Evolutionary conservation across 2,888 invertebrate species (phyloP), one percentile per base, ranked within the genome.

Genomic region (Hyppa rectilinea): DNA sequence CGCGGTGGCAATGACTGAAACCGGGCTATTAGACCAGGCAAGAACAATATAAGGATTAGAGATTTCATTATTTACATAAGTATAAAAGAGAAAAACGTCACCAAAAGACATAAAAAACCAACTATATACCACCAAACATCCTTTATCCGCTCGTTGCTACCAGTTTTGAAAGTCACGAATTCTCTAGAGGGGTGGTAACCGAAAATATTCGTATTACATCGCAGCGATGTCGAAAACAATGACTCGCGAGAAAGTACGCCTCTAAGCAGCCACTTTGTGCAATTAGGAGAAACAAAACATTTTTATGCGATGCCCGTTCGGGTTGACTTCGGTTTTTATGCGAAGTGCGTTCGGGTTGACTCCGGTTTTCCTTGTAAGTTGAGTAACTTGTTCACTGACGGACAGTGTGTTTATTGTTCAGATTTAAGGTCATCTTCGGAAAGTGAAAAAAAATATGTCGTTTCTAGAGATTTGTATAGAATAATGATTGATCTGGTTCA

Each of bases 271-370:
- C 94, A 95, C 95, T 96, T 93, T 88, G 86, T 92, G 92, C 95
- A 94, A 95, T 95, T 95, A 95, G 92, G 91, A 92, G 90, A 94
- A 95, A 95, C 95, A 95, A 95, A 95, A 94, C 94, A 95, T 93
- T 95, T 94, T 95, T 94, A 94, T 92, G 91, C 91, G 87, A 85
- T 88, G 85, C 85, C 61, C 87, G 87, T 89, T 85, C 75, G 77
- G 77, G 81, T 88, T 86, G 66, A 84, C 84, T 83, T 70, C 66
- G 62, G 60, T 65, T 65, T 65, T 65, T 94, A 93, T 92, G 90
- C 90, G 86, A 84, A 88, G 85, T 85, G 45, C 86, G 87, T 89
- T 85, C 75, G 75, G 74, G 81, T 88, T 87, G 64, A 85, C 84
- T 84, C 70, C 65, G 64, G 60, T 78, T 82, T 84, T 80, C 75